Evolutionary conservation across 2,888 invertebrate species (phyloP), one percentile per base, ranked within the genome.

Genomic region (Sarcophaga carnaria): DNA sequence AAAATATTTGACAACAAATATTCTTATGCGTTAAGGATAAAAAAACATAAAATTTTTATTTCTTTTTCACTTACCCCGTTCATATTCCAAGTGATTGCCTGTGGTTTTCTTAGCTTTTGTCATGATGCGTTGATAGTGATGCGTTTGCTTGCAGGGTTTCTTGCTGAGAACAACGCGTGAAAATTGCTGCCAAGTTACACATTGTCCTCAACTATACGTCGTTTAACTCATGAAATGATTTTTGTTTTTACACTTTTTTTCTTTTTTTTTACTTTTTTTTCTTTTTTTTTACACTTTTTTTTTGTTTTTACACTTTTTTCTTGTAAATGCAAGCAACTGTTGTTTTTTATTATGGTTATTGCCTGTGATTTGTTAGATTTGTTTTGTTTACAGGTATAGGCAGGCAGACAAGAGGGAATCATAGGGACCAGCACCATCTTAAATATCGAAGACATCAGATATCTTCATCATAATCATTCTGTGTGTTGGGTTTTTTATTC

Each of bases 121-220:
- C n/a, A 60, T 64, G 66, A 12, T 72, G 37, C 10, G 17, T 66
- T 14, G 37, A 62, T 70, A 12, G 12, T 60, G 76, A 25, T 47
- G 72, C 27, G 89, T 87, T 88, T 87, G 59, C 88, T 88, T 83
- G 89, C 90, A 89, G 89, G 89, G 86, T 88, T 88, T 62, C 89
- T 89, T 84, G 89, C 90, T 90, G 90, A 87, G 90, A 83, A 66
- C 85, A 63, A 80, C 89, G 89, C 88, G 90, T 88, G 89, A 89
- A 90, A 90, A 90, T 88, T 88, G 88, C 89, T 83, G 83, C 89
- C 84, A 84, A 77, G 86, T 87, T 88, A 87, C 88, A 89, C 89
- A 78, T 37, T 8, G 37, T 37, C 10, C 45, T 59, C 70, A 75
- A 10, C 10, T 2, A 2, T 37, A 1, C 37, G 10, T 37, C 77